Evolutionary conservation across 2,888 invertebrate genomes (phyloP).

Genomic region (Melanchra persicariae): DNA sequence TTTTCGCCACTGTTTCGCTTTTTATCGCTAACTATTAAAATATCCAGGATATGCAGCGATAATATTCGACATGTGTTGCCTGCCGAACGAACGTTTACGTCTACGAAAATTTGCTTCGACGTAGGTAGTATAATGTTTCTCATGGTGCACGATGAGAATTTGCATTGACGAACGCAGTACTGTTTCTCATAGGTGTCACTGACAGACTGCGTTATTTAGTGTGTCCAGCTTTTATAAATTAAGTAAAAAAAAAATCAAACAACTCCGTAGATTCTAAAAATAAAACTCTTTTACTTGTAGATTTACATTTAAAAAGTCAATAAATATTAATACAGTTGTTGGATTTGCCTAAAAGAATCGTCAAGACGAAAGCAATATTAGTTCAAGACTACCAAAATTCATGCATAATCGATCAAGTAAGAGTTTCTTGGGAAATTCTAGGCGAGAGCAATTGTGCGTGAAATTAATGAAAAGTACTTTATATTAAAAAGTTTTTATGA

Average conservation of each 20-base stretch:
- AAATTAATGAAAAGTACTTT: conserved; percentile 49
- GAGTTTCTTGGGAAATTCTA: conserved; percentile 53
- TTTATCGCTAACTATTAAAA: too few species aligned
- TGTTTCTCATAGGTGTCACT: too few species aligned
- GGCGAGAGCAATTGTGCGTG: conserved; percentile 49
- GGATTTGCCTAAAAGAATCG: conserved; percentile 31
- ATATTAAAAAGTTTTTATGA: conserved; percentile 23
- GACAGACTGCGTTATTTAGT: too few species aligned
- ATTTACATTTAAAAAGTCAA: neutral
- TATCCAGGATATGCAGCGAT: too few species aligned
- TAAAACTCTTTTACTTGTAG: neutral
- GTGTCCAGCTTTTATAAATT: too few species aligned
- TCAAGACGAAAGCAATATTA: conserved; percentile 32
- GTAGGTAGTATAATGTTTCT: too few species aligned
- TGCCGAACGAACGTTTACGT: too few species aligned
- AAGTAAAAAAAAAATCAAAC: neutral
- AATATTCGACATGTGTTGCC: too few species aligned
- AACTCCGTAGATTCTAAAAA: neutral
- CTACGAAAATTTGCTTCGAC: too few species aligned
- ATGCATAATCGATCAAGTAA: conserved; percentile 60
- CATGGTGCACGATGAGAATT: too few species aligned
- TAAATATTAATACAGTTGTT: conserved; percentile 38
- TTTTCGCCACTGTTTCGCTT: too few species aligned
- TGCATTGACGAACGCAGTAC: too few species aligned
- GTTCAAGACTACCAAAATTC: conserved; percentile 46